Evolutionary conservation across 2,888 invertebrate genomes (phyloP).

Genomic region (Operophtera brumata): DNA sequence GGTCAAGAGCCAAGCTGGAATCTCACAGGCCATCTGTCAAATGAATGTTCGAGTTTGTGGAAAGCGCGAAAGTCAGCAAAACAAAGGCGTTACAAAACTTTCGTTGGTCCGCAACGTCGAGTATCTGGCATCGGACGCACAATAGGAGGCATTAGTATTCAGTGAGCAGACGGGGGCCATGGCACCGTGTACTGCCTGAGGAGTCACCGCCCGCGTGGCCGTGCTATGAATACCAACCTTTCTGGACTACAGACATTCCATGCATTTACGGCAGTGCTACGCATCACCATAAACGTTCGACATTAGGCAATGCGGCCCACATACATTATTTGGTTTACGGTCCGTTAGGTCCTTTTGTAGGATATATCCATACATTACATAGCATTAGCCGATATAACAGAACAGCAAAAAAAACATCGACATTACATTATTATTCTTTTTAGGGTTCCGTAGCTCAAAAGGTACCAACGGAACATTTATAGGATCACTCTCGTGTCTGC

Average conservation of each 20-base stretch:
- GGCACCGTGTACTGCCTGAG: slow-evolving; percentile 65
- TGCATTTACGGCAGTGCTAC: slow-evolving; percentile 55
- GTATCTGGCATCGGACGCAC: slow-evolving; percentile 55
- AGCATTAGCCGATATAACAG: slow-evolving; percentile 15
- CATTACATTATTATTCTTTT: background rate
- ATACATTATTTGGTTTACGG: slow-evolving; percentile 63
- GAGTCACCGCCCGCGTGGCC: slow-evolving; percentile 72
- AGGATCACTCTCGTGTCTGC: too few species aligned
- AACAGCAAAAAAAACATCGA: background rate
- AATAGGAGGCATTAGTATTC: slow-evolving; percentile 74
- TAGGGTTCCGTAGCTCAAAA: too few species aligned
- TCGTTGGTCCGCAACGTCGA: slow-evolving; percentile 54
- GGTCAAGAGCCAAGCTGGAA: slow-evolving; percentile 19
- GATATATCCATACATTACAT: slow-evolving; percentile 40
- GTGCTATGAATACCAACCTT: slow-evolving; percentile 69
- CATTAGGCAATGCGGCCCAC: slow-evolving; percentile 66
- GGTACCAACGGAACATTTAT: too few species aligned
- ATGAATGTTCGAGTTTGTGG: slow-evolving; percentile 25
- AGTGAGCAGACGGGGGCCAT: slow-evolving; percentile 54
- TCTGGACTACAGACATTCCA: slow-evolving; percentile 59
- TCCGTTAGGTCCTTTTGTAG: slow-evolving; percentile 64
- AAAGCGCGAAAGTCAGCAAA: slow-evolving; percentile 66
- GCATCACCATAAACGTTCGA: slow-evolving; percentile 59
- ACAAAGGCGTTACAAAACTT: slow-evolving; percentile 73
- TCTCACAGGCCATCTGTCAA: slow-evolving; percentile 28